Evolutionary conservation across 2,888 invertebrate genomes (phyloP), one percentile per base, ranked within the genome.

Genomic region (Cybosia mesomella): DNA sequence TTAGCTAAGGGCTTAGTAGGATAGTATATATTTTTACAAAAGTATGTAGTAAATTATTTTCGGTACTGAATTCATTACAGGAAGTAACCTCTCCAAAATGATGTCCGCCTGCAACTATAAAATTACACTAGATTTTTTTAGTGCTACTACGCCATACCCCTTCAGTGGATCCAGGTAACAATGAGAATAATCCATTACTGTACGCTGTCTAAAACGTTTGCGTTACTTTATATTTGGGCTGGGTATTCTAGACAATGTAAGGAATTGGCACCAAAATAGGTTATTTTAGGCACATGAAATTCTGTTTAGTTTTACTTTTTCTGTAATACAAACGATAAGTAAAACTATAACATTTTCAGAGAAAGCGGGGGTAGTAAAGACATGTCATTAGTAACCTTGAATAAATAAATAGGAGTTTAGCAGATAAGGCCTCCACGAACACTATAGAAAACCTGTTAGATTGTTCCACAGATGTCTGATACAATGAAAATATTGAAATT

Each of bases 1-100:
- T 66, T 70, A 43, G 34, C 59, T 64, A 67, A 34, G 18, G 55
- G 10, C 22, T 8, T 55, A 53, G 32, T 32, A 34, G 34, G 13
- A 34, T 58, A 32, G 18, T 18, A 39, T 39, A 15, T 39, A 4
- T 39, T 39, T n/a, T 15, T 39, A 15, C 28, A 28, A 28, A 28
- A 28, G 28, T 28, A 28, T 28, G 28, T 28, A 43, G 5, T 21
- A 13, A 34, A 21, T 9, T 34, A 36, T 36, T 36, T 59, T 36
- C 36, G 36, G 22, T 15, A 10, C 13, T 18, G 21, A 28, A 49
- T 21, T 54, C 58, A 39, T 53, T 28, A 53, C 11, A 9, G 54
- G 15, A 22, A 43, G n/a, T 24, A 24, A 43, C 15, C 21, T 11
- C 53, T 49, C 28, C n/a, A 2, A 32, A 62, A 21, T 58, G 18